Percentiles rank a stretch among this genome's conserved stretches.
These are phyloP conservation scores for Amphipyra berbera DNA, from an alignment of 2,888 invertebrate species.

Conservation along the genomic window DNA sequence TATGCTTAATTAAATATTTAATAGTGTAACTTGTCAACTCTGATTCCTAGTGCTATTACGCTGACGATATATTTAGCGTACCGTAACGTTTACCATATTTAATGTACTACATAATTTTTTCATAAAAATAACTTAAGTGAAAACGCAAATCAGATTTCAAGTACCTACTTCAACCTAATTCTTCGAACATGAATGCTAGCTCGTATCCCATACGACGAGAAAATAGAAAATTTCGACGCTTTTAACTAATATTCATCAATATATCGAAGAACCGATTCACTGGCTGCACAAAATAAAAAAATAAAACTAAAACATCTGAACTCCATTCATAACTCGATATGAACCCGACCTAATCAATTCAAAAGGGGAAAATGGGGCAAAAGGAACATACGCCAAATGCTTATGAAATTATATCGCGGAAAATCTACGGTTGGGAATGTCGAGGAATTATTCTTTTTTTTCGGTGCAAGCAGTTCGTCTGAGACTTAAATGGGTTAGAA, in stretches of 20 bases:
- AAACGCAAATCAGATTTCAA: neutral
- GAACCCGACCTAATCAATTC: constrained; percentile 87
- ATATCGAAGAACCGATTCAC: constrained; percentile 72
- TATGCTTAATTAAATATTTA: neutral
- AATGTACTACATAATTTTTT: too few species aligned
- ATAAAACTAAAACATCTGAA: constrained; percentile 73
- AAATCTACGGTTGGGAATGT: constrained; percentile 81
- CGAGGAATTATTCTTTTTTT: constrained; percentile 76
- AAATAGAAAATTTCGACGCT: constrained; percentile 18
- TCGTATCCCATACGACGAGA: constrained; percentile 14
- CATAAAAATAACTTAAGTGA: neutral
- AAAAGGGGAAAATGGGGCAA: constrained; percentile 84
- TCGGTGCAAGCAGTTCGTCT: constrained; percentile 82
- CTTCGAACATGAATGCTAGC: constrained; percentile 5
- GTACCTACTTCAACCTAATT: constrained; percentile 3
- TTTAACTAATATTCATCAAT: constrained; percentile 65
- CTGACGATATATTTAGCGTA: too few species aligned
- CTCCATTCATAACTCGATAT: constrained; percentile 85
- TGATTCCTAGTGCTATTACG: too few species aligned
- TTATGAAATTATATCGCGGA: constrained; percentile 88
- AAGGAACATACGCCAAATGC: constrained; percentile 84
- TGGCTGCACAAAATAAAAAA: constrained; percentile 59
- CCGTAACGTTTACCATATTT: neutral
- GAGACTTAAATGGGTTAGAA: constrained; percentile 90
- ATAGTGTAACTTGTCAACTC: neutral